A percentile compares a stretch with the other conserved stretches of the same genome.
phyloP scores from a whole-genome alignment of 1,140 invertebrate genomes.

The Drosophila seguyi region DNA sequence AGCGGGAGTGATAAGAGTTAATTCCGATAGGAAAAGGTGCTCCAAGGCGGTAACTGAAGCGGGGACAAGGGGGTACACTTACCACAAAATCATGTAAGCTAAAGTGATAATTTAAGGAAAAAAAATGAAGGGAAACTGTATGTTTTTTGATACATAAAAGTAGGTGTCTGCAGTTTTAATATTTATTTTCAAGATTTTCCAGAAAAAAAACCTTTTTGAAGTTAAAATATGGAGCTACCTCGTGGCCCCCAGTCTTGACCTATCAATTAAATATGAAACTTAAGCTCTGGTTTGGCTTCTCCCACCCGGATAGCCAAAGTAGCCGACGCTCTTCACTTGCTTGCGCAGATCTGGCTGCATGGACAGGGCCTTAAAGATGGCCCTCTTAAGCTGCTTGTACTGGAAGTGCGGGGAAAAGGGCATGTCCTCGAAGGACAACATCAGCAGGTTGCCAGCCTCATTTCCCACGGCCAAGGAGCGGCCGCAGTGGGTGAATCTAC shows the following conservation, averaged over 20 bases:
- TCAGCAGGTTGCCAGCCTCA: slow-evolving; percentile 87
- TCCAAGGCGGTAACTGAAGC: slow-evolving; percentile 13
- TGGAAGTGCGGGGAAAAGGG: slow-evolving; percentile 89
- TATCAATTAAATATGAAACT: neutral
- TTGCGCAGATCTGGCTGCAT: slow-evolving; percentile 87
- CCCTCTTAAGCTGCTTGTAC: slow-evolving; percentile 86
- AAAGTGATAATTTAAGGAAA: too few species aligned
- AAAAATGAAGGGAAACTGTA: neutral
- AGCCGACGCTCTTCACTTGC: slow-evolving; percentile 87
- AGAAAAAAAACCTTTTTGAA: accelerated
- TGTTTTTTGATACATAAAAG: neutral
- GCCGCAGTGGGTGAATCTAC: slow-evolving; percentile 88
- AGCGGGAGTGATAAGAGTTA: slow-evolving; percentile 37
- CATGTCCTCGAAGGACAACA: slow-evolving; percentile 89
- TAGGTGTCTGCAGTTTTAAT: neutral
- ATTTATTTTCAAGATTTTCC: neutral
- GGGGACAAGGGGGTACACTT: neutral
- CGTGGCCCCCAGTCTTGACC: neutral
- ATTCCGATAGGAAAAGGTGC: slow-evolving; percentile 32
- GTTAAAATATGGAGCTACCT: neutral
- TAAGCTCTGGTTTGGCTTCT: slow-evolving; percentile 31
- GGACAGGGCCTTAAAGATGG: slow-evolving; percentile 88
- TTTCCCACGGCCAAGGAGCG: slow-evolving; percentile 89
- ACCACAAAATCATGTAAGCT: slow-evolving; percentile 1
- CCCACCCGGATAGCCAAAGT: slow-evolving; percentile 74